Evolutionary conservation across 1,140 invertebrate genomes (phyloP).

Genomic region (Pseudomyrmex gracilis): DNA sequence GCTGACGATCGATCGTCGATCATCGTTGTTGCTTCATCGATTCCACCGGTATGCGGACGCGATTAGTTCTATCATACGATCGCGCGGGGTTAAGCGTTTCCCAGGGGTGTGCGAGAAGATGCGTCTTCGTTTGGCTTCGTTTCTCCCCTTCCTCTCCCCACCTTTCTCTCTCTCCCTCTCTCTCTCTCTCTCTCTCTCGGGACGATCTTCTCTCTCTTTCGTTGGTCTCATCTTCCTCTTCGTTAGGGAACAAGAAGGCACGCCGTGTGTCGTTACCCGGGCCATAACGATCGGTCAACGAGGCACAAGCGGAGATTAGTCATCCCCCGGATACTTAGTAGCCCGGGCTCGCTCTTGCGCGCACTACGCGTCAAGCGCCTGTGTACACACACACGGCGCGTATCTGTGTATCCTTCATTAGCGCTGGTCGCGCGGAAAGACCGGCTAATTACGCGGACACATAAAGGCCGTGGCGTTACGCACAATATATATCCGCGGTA

Average conservation of each 20-base stretch:
- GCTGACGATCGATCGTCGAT: slow-evolving; percentile 77
- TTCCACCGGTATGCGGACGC: slow-evolving; percentile 79
- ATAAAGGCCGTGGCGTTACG: slow-evolving; percentile 68
- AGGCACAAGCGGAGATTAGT: slow-evolving; percentile 78
- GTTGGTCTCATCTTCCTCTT: slow-evolving; percentile 39
- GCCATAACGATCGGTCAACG: slow-evolving; percentile 82
- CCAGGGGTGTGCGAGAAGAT: slow-evolving; percentile 68
- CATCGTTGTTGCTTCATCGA: slow-evolving; percentile 71
- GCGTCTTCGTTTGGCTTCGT: slow-evolving; percentile 66
- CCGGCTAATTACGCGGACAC: slow-evolving; percentile 77
- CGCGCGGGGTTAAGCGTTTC: slow-evolving; percentile 80
- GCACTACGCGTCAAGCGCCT: not conserved
- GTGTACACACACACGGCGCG: not conserved
- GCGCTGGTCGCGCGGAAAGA: slow-evolving; percentile 74
- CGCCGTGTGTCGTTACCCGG: slow-evolving; percentile 73
- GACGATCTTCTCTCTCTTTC: slow-evolving; percentile 5
- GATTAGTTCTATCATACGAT: slow-evolving; percentile 81
- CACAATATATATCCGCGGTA: slow-evolving; percentile 71
- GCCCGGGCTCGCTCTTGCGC: slow-evolving; percentile 2
- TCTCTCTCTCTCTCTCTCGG: slow-evolving; percentile 3
- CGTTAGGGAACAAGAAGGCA: slow-evolving; percentile 53
- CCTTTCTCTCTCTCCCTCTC: slow-evolving; percentile 32
- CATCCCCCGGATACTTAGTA: slow-evolving; percentile 76
- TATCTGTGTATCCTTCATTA: slow-evolving; percentile 77
- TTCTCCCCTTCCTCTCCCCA: slow-evolving; percentile 10